A percentile compares a stretch with the other conserved stretches of the same genome.
phyloP scores from a whole-genome alignment of 2,888 invertebrate genomes.

The Ormyrus rosae region DNA sequence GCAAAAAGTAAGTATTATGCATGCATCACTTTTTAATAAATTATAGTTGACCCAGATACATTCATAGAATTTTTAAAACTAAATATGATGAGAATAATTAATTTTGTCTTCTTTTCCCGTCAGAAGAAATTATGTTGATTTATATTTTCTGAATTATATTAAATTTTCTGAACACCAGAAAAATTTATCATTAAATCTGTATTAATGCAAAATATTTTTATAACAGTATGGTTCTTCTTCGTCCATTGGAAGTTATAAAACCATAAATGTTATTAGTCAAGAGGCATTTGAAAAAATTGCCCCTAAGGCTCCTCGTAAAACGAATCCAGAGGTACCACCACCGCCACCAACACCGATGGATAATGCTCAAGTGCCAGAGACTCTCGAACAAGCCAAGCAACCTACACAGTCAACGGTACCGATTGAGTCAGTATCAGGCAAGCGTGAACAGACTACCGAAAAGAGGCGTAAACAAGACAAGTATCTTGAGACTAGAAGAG shows the following conservation, averaged over 20 bases:
- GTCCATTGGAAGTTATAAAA: constrained; percentile 82
- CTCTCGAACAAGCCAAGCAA: background rate
- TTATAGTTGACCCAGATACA: too few relatives aligned
- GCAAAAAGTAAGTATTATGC: constrained; percentile 72
- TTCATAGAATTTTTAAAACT: background rate
- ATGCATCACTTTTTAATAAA: too few relatives aligned
- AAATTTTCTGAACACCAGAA: background rate
- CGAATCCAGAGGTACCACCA: constrained; percentile 87
- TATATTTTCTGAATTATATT: constrained; percentile 63
- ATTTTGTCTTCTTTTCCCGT: constrained; percentile 75
- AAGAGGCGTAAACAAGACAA: constrained; percentile 65
- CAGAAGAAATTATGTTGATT: constrained; percentile 68
- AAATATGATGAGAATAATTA: constrained; percentile 66
- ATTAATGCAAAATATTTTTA: constrained; percentile 21
- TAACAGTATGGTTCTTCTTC: constrained; percentile 76
- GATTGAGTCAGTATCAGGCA: constrained; percentile 61
- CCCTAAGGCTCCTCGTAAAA: constrained; percentile 81
- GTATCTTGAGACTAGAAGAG: constrained; percentile 67
- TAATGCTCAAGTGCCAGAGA: constrained; percentile 24
- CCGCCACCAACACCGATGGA: constrained; percentile 83
- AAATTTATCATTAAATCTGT: constrained; percentile 25
- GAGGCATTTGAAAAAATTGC: constrained; percentile 90
- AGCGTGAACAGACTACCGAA: constrained; percentile 65
- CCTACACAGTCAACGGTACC: constrained; percentile 45
- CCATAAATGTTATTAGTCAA: constrained; percentile 91